Base-by-base conservation (phyloP, 2,888 invertebrate genomes). In the Scaptomyza polygonia region DNA sequence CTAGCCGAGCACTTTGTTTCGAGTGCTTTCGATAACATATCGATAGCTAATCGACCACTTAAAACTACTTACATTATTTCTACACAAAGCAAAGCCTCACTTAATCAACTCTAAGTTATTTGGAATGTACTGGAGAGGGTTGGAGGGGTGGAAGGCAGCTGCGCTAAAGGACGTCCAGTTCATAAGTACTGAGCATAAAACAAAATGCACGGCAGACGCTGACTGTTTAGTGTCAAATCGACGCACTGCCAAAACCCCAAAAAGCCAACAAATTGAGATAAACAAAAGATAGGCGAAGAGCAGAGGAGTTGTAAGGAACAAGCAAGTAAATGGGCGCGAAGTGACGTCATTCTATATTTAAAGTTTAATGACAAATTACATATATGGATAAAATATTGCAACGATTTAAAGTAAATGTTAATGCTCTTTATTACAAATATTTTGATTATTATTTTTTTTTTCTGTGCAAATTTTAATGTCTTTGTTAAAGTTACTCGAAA, bases 211-310 rank as follows among this genome's bases (percentile, higher is more conserved):
- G 59, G 63, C 68, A 72, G 63, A 67, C 58, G 72, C 61, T 79
- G 85, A 77, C 85, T 82, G 81, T 79, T 85, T 85, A 85, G 82
- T 81, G 82, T 85, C 81, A 81, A 81, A 79, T 85, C 79, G n/a
- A 4, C 21, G 85, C 29, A 56, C 57, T 59, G 57, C 77, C 71
- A 74, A 77, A 70, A 49, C 67, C 67, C 75, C 72, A 63, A 64
- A 67, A 79, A 79, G 62, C 57, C 71, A 77, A 59, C 54, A 58
- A 67, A 67, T 21, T 42, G 47, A 34, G 43, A 56, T 43, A 16
- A 16, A 16, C 16, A 9, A 9, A 16, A 39, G 39, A 43, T 44
- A n/a, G 32, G 4, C 21, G 11, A 1, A 42, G 34, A 14, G 16
- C 34, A 34, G 14, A 32, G 5, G 14, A 16, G n/a, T 42, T 3